These are phyloP conservation scores for Anaspis maculata DNA, from an alignment of 2,888 invertebrate genomes.

Conservation along the genomic window DNA sequence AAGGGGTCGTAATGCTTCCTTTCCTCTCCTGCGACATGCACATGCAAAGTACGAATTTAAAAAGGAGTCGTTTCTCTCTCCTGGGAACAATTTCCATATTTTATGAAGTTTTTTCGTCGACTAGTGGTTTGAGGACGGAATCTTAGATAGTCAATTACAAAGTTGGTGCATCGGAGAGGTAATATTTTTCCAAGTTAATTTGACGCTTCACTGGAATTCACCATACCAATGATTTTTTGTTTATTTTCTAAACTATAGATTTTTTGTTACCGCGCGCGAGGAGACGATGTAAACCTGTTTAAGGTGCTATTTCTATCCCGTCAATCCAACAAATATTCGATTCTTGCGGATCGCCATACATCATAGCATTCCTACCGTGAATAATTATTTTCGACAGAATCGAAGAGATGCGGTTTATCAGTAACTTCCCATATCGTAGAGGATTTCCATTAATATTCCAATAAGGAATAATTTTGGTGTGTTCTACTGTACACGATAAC, in stretches of 20 bases:
- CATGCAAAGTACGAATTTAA: constrained; percentile 14
- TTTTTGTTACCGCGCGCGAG: too few species aligned
- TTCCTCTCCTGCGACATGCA: constrained; percentile 10
- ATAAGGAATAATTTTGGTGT: too few species aligned
- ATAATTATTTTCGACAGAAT: too few species aligned
- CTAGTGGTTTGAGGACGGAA: constrained; percentile 15
- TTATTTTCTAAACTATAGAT: constrained; percentile 12
- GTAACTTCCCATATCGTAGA: too few species aligned
- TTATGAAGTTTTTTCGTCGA: constrained; percentile 18
- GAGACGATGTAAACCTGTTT: constrained; percentile 8
- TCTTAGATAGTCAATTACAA: constrained; percentile 23
- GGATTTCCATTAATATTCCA: too few species aligned
- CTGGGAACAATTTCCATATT: constrained; percentile 20
- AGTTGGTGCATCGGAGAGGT: constrained; percentile 26
- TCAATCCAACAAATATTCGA: too few species aligned
- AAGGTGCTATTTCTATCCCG: constrained; percentile 4
- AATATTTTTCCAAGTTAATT: constrained; percentile 37
- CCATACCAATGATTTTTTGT: constrained; percentile 27
- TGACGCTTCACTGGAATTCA: constrained; percentile 34
- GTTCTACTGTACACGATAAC: too few species aligned
- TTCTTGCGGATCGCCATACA: too few species aligned
- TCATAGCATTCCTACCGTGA: too few species aligned
- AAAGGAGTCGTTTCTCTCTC: constrained; percentile 11
- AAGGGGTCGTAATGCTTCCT: constrained; percentile 6
- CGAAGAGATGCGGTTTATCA: too few species aligned